Conservation (phyloP, 2,113 vertebrate species). For the Python bivittatus region DNA sequence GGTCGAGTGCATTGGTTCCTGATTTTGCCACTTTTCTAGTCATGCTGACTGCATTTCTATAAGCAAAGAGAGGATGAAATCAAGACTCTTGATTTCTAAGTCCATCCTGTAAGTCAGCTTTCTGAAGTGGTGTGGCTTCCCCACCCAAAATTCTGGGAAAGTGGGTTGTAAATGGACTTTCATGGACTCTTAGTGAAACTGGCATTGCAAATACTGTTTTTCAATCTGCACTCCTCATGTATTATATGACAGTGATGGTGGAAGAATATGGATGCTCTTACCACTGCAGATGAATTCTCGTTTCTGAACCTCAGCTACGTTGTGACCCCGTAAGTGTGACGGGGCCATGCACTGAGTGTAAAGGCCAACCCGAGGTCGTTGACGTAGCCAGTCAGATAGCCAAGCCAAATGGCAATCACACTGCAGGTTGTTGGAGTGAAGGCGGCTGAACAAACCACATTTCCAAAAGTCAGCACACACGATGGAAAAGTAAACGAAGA, state of each 20-base stretch:
- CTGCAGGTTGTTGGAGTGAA: conserved; percentile 97
- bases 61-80: neutral
- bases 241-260: accelerated
- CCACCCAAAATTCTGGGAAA: neutral
- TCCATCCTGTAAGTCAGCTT: neutral
- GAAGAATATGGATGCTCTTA: conserved; percentile 59
- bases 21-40: neutral
- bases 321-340: conserved; percentile 89
- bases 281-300: conserved; percentile 94
- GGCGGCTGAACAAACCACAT: conserved; percentile 76
- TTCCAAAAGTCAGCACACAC: neutral
- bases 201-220: neutral
- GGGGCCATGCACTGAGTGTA: conserved; percentile 98
- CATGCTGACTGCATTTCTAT: neutral
- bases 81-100: neutral
- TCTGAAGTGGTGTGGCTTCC: neutral
- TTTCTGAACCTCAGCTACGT: conserved; percentile 96
- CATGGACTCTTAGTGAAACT: neutral
- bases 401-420: conserved; percentile 97
- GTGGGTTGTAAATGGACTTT: neutral
- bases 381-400: conserved; percentile 97
- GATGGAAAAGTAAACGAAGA: neutral
- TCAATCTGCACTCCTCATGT: no score
- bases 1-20: neutral
- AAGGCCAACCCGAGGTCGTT: conserved; percentile 92